Base-by-base conservation (phyloP, 2,888 invertebrate genomes). In the Girardia tigrina region DNA sequence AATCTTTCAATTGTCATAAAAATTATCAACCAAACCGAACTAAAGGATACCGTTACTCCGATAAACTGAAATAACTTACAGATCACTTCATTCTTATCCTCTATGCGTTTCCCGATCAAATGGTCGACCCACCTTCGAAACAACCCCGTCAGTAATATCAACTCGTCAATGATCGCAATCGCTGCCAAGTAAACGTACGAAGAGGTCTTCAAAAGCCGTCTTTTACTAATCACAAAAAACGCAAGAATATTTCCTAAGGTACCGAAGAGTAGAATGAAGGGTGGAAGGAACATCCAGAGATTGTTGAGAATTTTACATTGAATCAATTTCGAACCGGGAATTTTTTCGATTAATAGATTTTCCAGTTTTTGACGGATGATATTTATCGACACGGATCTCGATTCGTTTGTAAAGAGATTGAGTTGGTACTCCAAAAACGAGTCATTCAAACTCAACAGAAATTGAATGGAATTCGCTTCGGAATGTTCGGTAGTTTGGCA, bases 1-100 rank as follows among this genome's bases (percentile, higher is more conserved):
- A 81, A 82, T 8, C 83, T 77, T 76, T 83, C 83, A 20, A 81
- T 79, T 0, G 83, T 83, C 6, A 83, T 81, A 0, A 82, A 81
- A 8, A 83, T 80, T 72, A 83, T 82, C 16, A 83, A 78, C 82
- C 82, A 83, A 2, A 82, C 82, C 0, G 81, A 81, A 6, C 80
- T 79, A 76, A 81, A 81, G 74, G 82, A 82, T 74, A 80, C 79
- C 4, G 81, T 79, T 77, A 81, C 82, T 1, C 81, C 81, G 0
- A 82, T 70, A 28, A 80, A 79, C 0, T 79, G 78, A 16, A 79
- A 79, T 12, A 78, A 8, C 76, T 82, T 83, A 77, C 83, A 83
- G 29, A 80, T 70, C 78, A 80, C 80, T 71, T 79, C 78, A 23
- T 79, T 79, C 70, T 79, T 77, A 72, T 80, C 78, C 56, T 79